Evolutionary conservation across 2,797 vertebrate genomes (phyloP).

Genomic region (Lacerta bilineata): DNA sequence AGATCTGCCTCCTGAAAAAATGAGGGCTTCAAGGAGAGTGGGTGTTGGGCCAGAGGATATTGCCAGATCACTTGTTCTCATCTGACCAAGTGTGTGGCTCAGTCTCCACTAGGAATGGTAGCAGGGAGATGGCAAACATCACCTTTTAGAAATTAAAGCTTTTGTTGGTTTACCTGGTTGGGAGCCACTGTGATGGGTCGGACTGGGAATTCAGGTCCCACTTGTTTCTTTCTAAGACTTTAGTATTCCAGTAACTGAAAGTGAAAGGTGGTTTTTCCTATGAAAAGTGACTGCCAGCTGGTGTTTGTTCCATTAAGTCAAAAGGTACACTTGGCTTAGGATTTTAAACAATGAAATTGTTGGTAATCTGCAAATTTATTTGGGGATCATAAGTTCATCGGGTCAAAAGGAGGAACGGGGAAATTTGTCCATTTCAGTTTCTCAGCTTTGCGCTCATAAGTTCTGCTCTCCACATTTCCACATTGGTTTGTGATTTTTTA

Average conservation of each 20-base stretch:
- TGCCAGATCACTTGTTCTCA: not conserved
- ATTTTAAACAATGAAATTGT: not conserved
- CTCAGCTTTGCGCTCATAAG: too few relatives aligned
- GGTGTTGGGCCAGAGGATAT: not conserved
- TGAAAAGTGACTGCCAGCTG: not conserved
- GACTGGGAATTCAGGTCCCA: not conserved
- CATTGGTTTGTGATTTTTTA: too few relatives aligned
- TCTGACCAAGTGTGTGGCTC: not conserved
- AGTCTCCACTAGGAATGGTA: not conserved
- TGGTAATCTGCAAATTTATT: not conserved
- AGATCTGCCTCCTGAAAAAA: not conserved
- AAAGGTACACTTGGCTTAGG: not conserved
- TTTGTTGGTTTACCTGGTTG: not conserved
- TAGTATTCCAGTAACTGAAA: not conserved
- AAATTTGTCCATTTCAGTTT: too few relatives aligned
- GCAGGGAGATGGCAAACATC: not conserved
- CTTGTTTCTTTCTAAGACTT: not conserved
- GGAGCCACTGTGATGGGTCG: not conserved
- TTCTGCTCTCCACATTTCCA: too few relatives aligned
- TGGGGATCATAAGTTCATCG: too few relatives aligned
- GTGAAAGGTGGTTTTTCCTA: not conserved
- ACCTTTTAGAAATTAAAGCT: not conserved
- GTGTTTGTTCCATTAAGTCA: not conserved
- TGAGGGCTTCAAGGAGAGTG: not conserved
- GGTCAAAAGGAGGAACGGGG: too few relatives aligned